Evolutionary conservation across 2,113 vertebrate genomes (phyloP).

Genomic region (Vicugna pacos): DNA sequence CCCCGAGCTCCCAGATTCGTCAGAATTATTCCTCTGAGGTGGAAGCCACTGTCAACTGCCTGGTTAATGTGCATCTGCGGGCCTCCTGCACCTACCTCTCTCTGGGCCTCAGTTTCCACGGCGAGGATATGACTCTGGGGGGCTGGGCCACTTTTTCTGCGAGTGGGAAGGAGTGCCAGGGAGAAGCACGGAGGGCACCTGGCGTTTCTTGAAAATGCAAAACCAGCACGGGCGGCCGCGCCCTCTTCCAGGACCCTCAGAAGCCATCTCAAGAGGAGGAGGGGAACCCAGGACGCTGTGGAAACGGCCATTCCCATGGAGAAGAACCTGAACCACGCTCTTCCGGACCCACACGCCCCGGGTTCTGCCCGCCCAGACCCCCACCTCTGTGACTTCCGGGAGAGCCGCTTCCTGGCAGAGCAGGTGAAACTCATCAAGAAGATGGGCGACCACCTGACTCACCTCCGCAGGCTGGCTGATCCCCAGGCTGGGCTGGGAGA

Average conservation of each 20-base stretch:
- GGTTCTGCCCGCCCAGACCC: slow-evolving; percentile 67
- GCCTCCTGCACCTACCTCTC: not conserved
- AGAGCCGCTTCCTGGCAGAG: slow-evolving; percentile 72
- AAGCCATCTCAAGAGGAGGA: slow-evolving; percentile 78
- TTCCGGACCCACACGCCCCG: slow-evolving; percentile 67
- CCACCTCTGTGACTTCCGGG: slow-evolving; percentile 73
- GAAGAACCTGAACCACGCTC: not conserved
- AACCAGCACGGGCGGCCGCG: not conserved
- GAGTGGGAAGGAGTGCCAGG: not conserved
- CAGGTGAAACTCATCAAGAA: slow-evolving; percentile 73
- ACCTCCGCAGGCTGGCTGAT: not conserved
- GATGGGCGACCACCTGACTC: slow-evolving; percentile 71
- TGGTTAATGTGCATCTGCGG: too few relatives aligned
- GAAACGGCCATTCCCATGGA: not conserved
- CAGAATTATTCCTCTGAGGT: too few relatives aligned
- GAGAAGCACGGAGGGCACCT: not conserved
- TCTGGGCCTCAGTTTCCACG: not conserved
- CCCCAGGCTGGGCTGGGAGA: slow-evolving; percentile 73
- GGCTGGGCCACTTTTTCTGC: not conserved
- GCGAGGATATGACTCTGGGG: not conserved
- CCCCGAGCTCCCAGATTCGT: too few relatives aligned
- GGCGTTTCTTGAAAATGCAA: not conserved
- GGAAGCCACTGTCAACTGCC: too few relatives aligned
- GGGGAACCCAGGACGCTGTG: slow-evolving; percentile 47
- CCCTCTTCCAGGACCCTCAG: not conserved